Conservation (phyloP, 2,797 vertebrate species). For the Staurois parvus region DNA sequence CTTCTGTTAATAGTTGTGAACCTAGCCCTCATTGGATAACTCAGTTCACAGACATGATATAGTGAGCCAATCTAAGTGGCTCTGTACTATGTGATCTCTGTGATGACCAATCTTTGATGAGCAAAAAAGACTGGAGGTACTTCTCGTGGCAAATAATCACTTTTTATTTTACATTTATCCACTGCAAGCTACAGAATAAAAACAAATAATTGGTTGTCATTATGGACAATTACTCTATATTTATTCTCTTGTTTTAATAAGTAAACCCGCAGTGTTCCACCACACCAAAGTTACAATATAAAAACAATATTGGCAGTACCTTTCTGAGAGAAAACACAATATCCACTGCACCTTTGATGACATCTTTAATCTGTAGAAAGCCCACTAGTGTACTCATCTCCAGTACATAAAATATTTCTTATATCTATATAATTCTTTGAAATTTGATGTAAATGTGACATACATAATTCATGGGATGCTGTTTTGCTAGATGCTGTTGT, state of each 20-base stretch:
- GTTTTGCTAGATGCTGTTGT: neutral
- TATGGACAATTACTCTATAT: neutral
- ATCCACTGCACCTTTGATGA: neutral
- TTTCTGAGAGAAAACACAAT: too few species aligned
- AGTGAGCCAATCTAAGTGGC: too few species aligned
- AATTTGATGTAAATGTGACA: slow-evolving; percentile 14
- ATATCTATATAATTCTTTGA: neutral
- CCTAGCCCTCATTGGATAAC: too few species aligned
- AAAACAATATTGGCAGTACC: neutral
- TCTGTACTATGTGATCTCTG: too few species aligned
- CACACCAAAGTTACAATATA: neutral
- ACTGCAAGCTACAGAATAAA: too few species aligned
- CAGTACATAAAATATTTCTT: neutral
- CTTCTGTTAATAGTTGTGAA: too few species aligned
- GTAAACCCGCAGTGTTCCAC: neutral
- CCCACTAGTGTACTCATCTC: neutral
- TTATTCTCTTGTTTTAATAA: neutral
- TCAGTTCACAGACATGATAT: too few species aligned
- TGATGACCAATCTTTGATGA: too few species aligned
- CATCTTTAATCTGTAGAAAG: neutral
- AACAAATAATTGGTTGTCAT: too few species aligned
- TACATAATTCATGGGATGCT: slow-evolving; percentile 34
- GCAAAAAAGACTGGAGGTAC: too few species aligned
- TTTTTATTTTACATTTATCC: too few species aligned
- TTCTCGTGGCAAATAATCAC: too few species aligned